Base-by-base conservation (phyloP, 2,113 vertebrate species). In the Platycercus adscitus region DNA sequence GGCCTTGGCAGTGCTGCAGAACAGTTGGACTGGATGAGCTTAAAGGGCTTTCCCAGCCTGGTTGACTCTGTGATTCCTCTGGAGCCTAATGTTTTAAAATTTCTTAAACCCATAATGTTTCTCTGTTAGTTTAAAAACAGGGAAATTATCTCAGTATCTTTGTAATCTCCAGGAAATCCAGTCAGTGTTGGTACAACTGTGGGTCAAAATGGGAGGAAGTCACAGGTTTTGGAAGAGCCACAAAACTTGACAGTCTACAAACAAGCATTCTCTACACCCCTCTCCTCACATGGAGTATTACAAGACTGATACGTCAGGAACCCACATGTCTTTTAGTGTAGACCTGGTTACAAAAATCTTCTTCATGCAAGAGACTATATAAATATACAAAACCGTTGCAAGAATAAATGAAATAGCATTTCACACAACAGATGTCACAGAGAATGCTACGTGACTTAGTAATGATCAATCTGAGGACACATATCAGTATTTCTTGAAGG, bases 31-130 rank as follows among this genome's bases (percentile, higher is more conserved):
- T 58, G 21, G 33, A 23, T 58, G 33, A n/a, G 20, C 13, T n/a
- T 14, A 58, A 58, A n/a, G 20, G 33, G 6, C 56, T 35, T 58
- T 58, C 33, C 33, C 33, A 35, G 33, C 33, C 21, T 58, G 56
- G 56, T 23, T 58, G 21, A 35, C 35, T 24, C 56, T n/a, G n/a
- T 58, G 33, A 58, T 58, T 97, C 92, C 92, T 94, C 84, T 82
- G 44, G 37, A 60, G 64, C 26, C 65, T 65, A 33, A 21, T 75
- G 64, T 4, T 43, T 80, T 65, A 75, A 81, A 88, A 83, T 92
- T 86, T 94, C 87, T 97, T 88, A 89, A 95, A 96, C 88, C 56
- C 58, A 17, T 11, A 53, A 20, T 2, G 50, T 72, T 94, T 94
- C 68, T 86, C 73, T 44, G 29, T 85, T 93, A 81, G n/a, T 23